phyloP scores from a whole-genome alignment of 2,888 invertebrate species.

The Drosophila quinaria region DNA sequence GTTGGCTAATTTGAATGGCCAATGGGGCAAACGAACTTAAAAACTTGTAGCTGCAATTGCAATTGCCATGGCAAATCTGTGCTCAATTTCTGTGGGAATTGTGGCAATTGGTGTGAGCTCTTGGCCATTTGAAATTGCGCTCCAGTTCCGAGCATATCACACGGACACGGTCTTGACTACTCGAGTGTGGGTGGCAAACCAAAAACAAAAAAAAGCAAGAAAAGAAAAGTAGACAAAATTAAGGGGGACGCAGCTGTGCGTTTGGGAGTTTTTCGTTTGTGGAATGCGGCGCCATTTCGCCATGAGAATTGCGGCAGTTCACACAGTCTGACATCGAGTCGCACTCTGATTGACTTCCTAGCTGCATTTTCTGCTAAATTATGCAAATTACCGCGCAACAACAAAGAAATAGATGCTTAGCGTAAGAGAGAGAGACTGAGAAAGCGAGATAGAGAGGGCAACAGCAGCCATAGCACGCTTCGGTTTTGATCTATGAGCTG shows the following conservation, averaged over 20 bases:
- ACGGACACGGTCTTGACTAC: conserved; percentile 1
- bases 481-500: conserved; percentile 74
- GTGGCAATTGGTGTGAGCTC: conserved; percentile 36
- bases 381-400: conserved; percentile 57
- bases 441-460: conserved; percentile 8
- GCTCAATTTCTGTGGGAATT: conserved; percentile 41
- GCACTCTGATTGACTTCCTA: conserved; percentile 48
- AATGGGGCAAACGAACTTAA: conserved; percentile 27
- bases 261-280: conserved; percentile 21
- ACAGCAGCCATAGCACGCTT: conserved; percentile 49
- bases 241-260: conserved; percentile 49
- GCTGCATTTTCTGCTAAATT: conserved; percentile 48
- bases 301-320: conserved; percentile 62
- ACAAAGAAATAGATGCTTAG: neutral
- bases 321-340: conserved; percentile 40
- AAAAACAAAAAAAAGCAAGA: neutral
- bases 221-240: too few species aligned
- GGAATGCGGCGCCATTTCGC: conserved; percentile 57
- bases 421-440: neutral
- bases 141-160: conserved; percentile 38
- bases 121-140: conserved; percentile 39
- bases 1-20: conserved; percentile 66
- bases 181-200: conserved; percentile 23
- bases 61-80: neutral
- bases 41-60: conserved; percentile 11